Percentiles rank a stretch among this genome's conserved stretches.
phyloP scores from a whole-genome alignment of 2,888 invertebrate species.

The Agrotis segetum region DNA sequence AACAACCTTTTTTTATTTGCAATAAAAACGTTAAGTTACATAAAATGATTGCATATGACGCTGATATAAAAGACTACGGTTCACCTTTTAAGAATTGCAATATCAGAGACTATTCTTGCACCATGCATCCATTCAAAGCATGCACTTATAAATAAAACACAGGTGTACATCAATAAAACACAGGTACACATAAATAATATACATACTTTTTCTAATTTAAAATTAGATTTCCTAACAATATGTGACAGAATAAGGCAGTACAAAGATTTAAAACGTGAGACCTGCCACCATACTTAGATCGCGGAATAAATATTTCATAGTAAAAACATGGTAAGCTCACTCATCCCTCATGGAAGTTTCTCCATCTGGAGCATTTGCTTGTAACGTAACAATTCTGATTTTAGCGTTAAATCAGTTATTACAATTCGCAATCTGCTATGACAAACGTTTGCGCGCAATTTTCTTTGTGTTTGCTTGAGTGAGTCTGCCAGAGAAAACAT shows the following conservation, averaged over 20 bases:
- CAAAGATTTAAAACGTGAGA: conserved; percentile 8
- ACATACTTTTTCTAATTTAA: conserved; percentile 12
- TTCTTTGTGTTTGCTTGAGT: no score
- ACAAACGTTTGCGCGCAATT: no score
- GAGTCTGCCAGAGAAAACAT: no score
- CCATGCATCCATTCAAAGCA: conserved; percentile 39
- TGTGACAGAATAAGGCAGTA: conserved; percentile 8
- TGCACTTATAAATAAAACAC: conserved; percentile 37
- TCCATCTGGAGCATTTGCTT: background rate
- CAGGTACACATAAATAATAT: conserved; percentile 39
- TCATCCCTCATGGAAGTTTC: background rate
- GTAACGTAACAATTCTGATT: background rate
- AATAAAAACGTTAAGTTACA: background rate
- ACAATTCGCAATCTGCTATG: no score
- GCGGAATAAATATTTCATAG: background rate
- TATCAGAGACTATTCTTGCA: conserved; percentile 1
- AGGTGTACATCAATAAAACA: conserved; percentile 31
- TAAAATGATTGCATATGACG: background rate
- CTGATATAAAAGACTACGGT: background rate
- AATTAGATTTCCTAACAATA: conserved; percentile 37
- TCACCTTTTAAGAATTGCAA: conserved; percentile 13
- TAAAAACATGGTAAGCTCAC: background rate
- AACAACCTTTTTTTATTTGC: background rate
- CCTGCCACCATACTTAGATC: background rate
- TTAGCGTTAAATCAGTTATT: background rate